Conservation (phyloP, 2,113 vertebrate genomes). For the Antennarius striatus region DNA sequence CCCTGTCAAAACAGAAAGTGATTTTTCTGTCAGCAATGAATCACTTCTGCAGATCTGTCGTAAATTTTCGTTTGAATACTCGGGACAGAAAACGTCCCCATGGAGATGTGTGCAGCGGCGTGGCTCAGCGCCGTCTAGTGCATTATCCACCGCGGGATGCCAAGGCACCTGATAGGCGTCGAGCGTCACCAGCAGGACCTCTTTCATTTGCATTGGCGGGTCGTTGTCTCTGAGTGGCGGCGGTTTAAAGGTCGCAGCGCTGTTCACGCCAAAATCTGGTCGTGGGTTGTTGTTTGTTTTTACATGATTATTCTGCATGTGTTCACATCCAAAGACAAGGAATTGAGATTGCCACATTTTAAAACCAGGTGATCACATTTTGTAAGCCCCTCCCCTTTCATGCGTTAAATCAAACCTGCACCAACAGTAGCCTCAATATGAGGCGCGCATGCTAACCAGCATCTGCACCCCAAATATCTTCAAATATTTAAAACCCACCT, state of each 20-base stretch:
- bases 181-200: constrained; percentile 1
- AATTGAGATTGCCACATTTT: constrained; percentile 36
- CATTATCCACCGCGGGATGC: constrained; percentile 27
- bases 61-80: constrained; percentile 44
- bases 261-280: constrained; percentile 41
- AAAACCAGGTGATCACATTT: constrained; percentile 20
- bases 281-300: constrained; percentile 2
- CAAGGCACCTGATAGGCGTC: neutral
- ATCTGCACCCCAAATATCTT: no score
- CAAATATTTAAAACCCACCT: no score
- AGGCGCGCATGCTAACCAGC: no score
- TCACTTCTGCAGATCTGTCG: constrained; percentile 55
- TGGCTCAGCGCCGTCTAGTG: constrained; percentile 16
- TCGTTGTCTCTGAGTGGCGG: constrained; percentile 34
- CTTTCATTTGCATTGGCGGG: constrained; percentile 12
- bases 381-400: no score
- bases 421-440: no score
- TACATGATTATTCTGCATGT: constrained; percentile 32
- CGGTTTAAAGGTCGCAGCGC: constrained; percentile 27
- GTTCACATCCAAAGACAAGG: constrained; percentile 38
- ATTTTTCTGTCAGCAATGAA: constrained; percentile 54
- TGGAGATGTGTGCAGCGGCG: constrained; percentile 31
- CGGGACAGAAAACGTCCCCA: constrained; percentile 32
- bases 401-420: no score
- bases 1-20: constrained; percentile 44